Evolutionary conservation across 2,888 invertebrate species (phyloP), one percentile per base, ranked within the genome.

Genomic region (Cerceris ruficornis): DNA sequence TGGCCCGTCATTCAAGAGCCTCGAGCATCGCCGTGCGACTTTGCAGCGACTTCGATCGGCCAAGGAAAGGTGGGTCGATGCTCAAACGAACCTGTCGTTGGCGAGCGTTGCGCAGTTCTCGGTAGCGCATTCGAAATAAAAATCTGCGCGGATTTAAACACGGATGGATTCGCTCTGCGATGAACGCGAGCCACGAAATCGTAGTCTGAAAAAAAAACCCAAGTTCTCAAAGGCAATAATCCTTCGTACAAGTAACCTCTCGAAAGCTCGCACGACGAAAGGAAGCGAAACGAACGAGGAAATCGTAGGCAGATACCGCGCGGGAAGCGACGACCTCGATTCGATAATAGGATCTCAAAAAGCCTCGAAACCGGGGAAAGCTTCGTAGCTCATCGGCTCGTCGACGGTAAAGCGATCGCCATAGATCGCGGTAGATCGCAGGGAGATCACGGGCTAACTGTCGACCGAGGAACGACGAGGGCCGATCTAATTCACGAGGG

Each of bases 21-120:
- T 28, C 28, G 28, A 28, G 28, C 65, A 39, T 66, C 67, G 55
- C 13, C 17, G 61, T 61, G 61, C 62, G 28, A 28, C 49, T 9
- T 28, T 28, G 28, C 28, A 28, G 28, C 28, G 28, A 28, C 28
- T 28, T 28, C 28, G 28, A 28, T 14, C 65, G 55, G 62, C 64
- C 59, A 52, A 64, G 42, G 61, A 68, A 78, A 84, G 80, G 75
- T 80, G 57, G 75, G 67, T 74, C 57, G 58, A 70, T 69, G 77
- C 67, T 60, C 54, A 54, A 17, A 69, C 65, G 59, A 59, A 60
- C 65, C 28, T 55, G 65, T 62, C 69, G 66, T 73, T 77, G 79
- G 68, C 79, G 74, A 59, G 54, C 58, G 57, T 66, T 62, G 75
- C 75, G 72, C 75, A 62, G 54, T 72, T 76, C 62, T 46, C 55